phyloP scores from a whole-genome alignment of 2,797 vertebrate species.

The Cheracebus regulus region DNA sequence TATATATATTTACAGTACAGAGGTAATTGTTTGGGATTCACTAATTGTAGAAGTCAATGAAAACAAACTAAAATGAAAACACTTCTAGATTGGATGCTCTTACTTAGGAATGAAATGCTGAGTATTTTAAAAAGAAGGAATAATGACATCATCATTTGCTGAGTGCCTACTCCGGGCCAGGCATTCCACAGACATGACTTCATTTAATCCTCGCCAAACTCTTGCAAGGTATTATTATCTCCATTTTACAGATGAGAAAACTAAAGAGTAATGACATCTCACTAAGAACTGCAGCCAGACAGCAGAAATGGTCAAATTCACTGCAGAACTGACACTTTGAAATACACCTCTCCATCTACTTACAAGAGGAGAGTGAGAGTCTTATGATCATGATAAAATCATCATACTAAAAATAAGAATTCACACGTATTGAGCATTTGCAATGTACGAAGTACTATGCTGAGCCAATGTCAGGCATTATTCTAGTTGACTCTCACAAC shows the following conservation, averaged over 20 bases:
- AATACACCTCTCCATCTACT: neutral
- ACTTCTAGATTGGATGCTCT: neutral
- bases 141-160: neutral
- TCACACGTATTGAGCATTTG: neutral
- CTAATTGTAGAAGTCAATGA: conserved; percentile 24
- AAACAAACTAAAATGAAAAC: neutral
- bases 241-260: conserved; percentile 20
- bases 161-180: neutral
- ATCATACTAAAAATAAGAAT: neutral
- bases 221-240: conserved; percentile 24
- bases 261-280: neutral
- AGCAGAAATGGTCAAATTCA: neutral
- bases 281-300: neutral
- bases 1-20: neutral
- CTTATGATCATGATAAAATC: neutral
- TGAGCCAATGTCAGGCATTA: neutral
- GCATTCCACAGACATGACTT: conserved; percentile 35
- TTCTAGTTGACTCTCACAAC: neutral
- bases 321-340: neutral
- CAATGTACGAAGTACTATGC: no score
- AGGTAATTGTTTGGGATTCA: conserved; percentile 2
- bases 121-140: neutral
- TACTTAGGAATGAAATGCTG: neutral
- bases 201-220: neutral
- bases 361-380: neutral